Evolutionary conservation across 2,113 vertebrate species (phyloP).

Genomic region (Ornithorhynchus anatinus): DNA sequence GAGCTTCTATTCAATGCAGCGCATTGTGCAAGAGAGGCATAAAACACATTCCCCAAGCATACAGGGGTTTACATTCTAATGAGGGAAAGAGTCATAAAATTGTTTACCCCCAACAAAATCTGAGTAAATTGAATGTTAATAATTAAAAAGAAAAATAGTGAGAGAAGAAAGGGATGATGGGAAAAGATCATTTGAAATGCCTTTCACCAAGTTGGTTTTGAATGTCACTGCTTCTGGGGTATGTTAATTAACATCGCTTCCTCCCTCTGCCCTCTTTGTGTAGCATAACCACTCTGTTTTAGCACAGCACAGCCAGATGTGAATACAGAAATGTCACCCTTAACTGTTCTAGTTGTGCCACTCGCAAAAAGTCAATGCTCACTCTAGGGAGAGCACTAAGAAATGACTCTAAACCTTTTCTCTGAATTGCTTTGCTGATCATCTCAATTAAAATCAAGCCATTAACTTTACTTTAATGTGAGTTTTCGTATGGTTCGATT

Average conservation of each 20-base stretch:
- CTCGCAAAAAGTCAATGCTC: not conserved
- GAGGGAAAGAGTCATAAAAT: no score
- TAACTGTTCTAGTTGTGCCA: not conserved
- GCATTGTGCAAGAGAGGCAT: no score
- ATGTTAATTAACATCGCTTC: not conserved
- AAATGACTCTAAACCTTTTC: not conserved
- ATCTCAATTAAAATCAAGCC: constrained; percentile 29
- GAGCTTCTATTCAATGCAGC: no score
- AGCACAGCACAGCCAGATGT: not conserved
- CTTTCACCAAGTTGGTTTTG: not conserved
- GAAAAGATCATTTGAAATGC: not conserved
- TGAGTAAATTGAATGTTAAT: no score
- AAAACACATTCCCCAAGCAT: no score
- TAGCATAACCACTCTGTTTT: rapidly evolving
- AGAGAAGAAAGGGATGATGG: not conserved
- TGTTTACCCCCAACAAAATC: no score
- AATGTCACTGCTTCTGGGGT: not conserved
- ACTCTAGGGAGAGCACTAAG: not conserved
- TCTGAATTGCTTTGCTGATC: constrained; percentile 1
- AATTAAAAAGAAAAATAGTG: not conserved
- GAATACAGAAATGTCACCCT: rapidly evolving
- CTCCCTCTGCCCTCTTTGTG: not conserved
- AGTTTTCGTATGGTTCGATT: constrained; percentile 22
- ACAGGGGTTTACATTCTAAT: no score
- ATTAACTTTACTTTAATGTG: constrained; percentile 21